Conservation (phyloP, 2,113 vertebrate species). For the Nannobrachium achirus region DNA sequence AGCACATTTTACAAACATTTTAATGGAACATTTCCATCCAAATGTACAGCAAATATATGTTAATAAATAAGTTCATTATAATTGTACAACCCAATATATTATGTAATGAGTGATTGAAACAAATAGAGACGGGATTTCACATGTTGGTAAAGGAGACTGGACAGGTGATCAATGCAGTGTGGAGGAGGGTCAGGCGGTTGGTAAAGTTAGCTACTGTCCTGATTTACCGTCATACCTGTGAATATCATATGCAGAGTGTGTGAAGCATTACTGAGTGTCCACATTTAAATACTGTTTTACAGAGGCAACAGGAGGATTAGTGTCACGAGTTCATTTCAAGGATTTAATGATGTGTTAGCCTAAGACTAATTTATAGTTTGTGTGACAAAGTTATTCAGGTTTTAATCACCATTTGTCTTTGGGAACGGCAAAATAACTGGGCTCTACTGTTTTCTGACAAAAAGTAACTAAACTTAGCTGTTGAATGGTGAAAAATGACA, state of each 20-base stretch:
- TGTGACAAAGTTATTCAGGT: too few relatives aligned
- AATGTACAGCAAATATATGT: constrained; percentile 73
- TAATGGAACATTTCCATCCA: constrained; percentile 72
- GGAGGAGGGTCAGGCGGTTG: constrained; percentile 16
- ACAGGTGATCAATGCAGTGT: constrained; percentile 30
- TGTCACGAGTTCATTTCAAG: background rate
- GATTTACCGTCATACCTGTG: constrained; percentile 2
- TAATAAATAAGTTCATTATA: constrained; percentile 78
- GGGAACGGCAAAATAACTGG: constrained; percentile 30
- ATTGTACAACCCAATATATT: constrained; percentile 70
- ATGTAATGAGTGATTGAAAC: constrained; percentile 66
- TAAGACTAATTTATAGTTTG: too few relatives aligned
- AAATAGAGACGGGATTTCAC: constrained; percentile 60
- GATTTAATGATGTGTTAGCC: too few relatives aligned
- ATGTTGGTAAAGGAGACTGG: constrained; percentile 35
- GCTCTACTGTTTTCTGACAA: constrained; percentile 1
- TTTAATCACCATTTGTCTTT: constrained; percentile 5
- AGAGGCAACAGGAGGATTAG: constrained; percentile 14
- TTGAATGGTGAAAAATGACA: constrained; percentile 5
- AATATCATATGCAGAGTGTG: constrained; percentile 22
- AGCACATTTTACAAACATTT: constrained; percentile 70
- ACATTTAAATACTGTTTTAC: constrained; percentile 23
- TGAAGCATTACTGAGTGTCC: constrained; percentile 29
- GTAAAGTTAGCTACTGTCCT: constrained; percentile 18
- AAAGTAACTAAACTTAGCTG: background rate